phyloP scores from a whole-genome alignment of 2,797 vertebrate genomes.

The Euthynnus affinis region DNA sequence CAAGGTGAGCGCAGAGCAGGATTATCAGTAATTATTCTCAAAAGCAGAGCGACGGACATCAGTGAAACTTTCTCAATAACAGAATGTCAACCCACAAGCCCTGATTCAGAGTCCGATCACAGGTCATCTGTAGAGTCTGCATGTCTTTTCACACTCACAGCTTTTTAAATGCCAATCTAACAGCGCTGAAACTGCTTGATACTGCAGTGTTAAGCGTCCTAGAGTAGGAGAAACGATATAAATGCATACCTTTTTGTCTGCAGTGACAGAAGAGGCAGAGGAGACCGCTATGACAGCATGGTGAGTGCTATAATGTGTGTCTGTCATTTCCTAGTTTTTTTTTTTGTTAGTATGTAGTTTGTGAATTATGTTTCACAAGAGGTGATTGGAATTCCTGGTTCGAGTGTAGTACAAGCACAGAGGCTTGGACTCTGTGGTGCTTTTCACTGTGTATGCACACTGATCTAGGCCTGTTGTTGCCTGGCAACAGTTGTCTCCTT shows the following conservation, averaged over 20 bases:
- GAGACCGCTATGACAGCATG: conserved; percentile 97
- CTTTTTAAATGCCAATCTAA: conserved; percentile 33
- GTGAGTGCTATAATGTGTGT: conserved; percentile 78
- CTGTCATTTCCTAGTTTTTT: neutral
- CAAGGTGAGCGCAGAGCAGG: conserved; percentile 72
- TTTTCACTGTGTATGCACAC: conserved; percentile 74
- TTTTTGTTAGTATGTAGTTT: conserved; percentile 9
- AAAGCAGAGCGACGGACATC: neutral
- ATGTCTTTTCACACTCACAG: conserved; percentile 21
- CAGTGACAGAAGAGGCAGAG: conserved; percentile 92
- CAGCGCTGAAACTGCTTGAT: neutral
- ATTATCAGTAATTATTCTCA: neutral
- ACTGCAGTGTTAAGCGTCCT: neutral
- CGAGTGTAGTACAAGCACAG: conserved; percentile 71
- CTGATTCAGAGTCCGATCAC: conserved; percentile 53
- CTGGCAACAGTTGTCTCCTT: conserved; percentile 88
- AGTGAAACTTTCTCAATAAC: neutral
- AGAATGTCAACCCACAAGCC: conserved; percentile 27
- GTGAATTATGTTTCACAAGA: conserved; percentile 39
- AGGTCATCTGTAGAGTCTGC: conserved; percentile 42
- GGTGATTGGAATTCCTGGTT: conserved; percentile 61
- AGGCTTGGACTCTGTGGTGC: conserved; percentile 66
- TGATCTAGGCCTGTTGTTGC: conserved; percentile 85
- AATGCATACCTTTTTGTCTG: conserved; percentile 48
- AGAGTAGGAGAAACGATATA: conserved; percentile 10